These are phyloP conservation scores for Watsonalla binaria DNA, from an alignment of 2,888 invertebrate genomes.

Conservation along the genomic window DNA sequence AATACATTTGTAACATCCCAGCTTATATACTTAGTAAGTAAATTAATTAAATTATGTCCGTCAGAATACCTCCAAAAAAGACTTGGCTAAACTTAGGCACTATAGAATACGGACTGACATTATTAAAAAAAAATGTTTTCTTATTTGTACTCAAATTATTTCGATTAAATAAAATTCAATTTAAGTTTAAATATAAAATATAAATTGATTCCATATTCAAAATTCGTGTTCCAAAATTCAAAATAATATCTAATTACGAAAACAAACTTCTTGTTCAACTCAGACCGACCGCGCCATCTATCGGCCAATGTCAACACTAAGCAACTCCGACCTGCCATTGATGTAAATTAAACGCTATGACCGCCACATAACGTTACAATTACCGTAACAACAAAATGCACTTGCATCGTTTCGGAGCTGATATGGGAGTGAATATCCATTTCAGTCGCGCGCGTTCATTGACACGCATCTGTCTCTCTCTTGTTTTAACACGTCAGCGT, in stretches of 20 bases:
- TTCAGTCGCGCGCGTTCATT: slow-evolving; percentile 51
- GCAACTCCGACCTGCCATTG: slow-evolving; percentile 15
- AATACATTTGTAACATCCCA: too few relatives aligned
- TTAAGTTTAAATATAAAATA: too few relatives aligned
- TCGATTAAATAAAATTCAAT: not conserved
- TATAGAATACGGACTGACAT: too few relatives aligned
- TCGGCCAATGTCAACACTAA: slow-evolving; percentile 32
- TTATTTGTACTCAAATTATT: too few relatives aligned
- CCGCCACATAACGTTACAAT: slow-evolving; percentile 53
- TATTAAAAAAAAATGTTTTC: too few relatives aligned
- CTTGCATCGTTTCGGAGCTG: slow-evolving; percentile 55
- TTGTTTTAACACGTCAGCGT: slow-evolving; percentile 65
- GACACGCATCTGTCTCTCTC: slow-evolving; percentile 56
- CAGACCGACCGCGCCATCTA: slow-evolving; percentile 36
- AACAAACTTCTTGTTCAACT: not conserved
- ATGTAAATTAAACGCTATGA: slow-evolving; percentile 47
- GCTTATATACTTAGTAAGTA: too few relatives aligned
- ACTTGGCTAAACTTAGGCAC: too few relatives aligned
- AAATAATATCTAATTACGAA: not conserved
- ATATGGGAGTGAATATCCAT: slow-evolving; percentile 46
- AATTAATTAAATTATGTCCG: too few relatives aligned
- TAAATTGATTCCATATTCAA: not conserved
- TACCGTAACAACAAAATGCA: slow-evolving; percentile 52
- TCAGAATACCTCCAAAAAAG: too few relatives aligned
- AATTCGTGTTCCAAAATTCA: not conserved